Evolutionary conservation across 2,113 vertebrate species (phyloP).

Genomic region (Oreochromis aureus): DNA sequence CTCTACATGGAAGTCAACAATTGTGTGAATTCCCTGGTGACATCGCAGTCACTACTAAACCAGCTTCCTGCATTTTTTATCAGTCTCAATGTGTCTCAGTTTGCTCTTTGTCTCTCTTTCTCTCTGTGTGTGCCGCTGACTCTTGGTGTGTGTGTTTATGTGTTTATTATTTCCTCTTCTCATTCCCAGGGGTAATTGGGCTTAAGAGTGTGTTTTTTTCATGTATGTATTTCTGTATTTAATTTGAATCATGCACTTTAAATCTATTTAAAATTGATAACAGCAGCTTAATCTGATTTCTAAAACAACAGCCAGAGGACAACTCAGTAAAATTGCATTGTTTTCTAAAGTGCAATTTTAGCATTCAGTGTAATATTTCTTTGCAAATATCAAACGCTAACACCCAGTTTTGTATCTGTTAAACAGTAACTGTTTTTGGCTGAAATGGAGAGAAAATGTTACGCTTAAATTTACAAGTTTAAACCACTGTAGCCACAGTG

Average conservation of each 20-base stretch:
- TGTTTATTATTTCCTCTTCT: slow-evolving; percentile 19
- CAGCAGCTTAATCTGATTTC: slow-evolving; percentile 24
- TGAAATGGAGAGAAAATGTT: slow-evolving; percentile 10
- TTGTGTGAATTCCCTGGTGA: slow-evolving; percentile 59
- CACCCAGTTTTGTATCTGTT: background rate
- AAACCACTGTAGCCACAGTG: background rate
- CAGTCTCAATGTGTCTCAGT: slow-evolving; percentile 28
- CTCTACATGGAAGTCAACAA: slow-evolving; percentile 65
- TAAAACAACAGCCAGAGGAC: background rate
- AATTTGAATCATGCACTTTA: slow-evolving; percentile 13
- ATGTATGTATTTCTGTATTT: slow-evolving; percentile 41
- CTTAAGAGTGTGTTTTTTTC: slow-evolving; percentile 13
- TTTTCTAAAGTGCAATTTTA: background rate
- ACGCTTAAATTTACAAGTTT: background rate
- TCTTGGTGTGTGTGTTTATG: background rate
- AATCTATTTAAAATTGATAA: slow-evolving; percentile 23
- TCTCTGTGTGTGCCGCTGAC: background rate
- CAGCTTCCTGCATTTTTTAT: slow-evolving; percentile 54
- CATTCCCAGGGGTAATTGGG: slow-evolving; percentile 39
- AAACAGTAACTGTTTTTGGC: background rate
- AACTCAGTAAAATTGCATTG: background rate
- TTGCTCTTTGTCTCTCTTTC: slow-evolving; percentile 20
- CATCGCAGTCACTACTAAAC: slow-evolving; percentile 43
- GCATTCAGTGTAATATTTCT: background rate
- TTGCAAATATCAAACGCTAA: background rate